Percentiles rank a stretch among this genome's conserved stretches.
These are phyloP conservation scores for Phenganax subtilis DNA, from an alignment of 92 coral and sea anemone genomes.

Conservation along the genomic window DNA sequence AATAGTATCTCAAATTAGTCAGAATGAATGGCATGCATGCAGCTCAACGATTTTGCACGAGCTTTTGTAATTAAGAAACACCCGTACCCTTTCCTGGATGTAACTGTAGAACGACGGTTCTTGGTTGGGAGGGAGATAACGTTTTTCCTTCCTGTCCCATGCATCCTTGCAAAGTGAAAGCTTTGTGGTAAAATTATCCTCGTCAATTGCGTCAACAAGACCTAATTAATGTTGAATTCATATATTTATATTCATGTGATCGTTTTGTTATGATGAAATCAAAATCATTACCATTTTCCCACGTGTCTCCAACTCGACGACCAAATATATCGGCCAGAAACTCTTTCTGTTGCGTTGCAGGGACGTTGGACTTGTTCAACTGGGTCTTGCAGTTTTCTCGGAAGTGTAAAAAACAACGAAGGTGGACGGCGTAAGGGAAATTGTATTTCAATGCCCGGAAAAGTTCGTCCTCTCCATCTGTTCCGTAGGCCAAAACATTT, in stretches of 20 bases:
- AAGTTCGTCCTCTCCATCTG: constrained; percentile 60
- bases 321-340: constrained; percentile 5
- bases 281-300: constrained; percentile 11
- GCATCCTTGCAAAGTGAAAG: constrained; percentile 12
- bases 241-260: background rate
- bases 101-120: background rate
- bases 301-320: constrained; percentile 28
- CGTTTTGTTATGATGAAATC: background rate
- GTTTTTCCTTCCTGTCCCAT: background rate
- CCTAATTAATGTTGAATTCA: constrained; percentile 1
- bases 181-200: constrained; percentile 19
- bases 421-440: constrained; percentile 51
- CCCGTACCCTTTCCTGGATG: constrained; percentile 2
- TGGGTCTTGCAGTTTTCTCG: constrained; percentile 43
- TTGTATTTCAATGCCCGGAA: constrained; percentile 44
- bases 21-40: background rate
- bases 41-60: background rate
- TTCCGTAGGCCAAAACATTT: constrained; percentile 52
- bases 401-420: constrained; percentile 50
- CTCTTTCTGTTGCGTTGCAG: constrained; percentile 2
- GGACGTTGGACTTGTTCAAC: constrained; percentile 15
- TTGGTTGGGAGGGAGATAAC: constrained; percentile 1
- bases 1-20: background rate
- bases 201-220: constrained; percentile 12
- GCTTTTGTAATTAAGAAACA: background rate